Percentiles rank a stretch among this genome's conserved stretches.
Evolutionary conservation across 2,113 vertebrate genomes (phyloP).

Genomic region (Forbesichthys papilliferus): DNA sequence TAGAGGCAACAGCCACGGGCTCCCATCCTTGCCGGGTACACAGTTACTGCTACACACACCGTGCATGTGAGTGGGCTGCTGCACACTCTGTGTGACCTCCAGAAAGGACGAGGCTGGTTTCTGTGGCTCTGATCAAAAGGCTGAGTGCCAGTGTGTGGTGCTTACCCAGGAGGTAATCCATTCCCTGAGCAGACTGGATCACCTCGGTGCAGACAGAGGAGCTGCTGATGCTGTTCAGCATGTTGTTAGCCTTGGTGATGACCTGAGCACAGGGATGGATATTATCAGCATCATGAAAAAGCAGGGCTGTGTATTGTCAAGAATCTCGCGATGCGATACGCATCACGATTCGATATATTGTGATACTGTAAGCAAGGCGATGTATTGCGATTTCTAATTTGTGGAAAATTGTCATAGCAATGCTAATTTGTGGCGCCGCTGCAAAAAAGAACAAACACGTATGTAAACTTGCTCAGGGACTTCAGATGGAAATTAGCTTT

Average conservation of each 20-base stretch:
- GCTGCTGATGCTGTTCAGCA: conserved; percentile 96
- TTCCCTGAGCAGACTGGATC: conserved; percentile 96
- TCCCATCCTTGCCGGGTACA: conserved; percentile 24
- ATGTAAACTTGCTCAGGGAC: no score
- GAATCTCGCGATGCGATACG: no score
- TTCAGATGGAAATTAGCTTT: no score
- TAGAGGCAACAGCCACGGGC: conserved; percentile 31
- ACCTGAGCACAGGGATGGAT: conserved; percentile 75
- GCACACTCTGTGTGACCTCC: conserved; percentile 26
- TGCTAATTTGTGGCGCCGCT: no score
- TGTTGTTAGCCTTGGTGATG: conserved; percentile 96
- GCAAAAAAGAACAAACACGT: no score
- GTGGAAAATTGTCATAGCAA: no score
- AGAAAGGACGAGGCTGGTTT: conserved; percentile 18
- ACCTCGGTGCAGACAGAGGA: conserved; percentile 97
- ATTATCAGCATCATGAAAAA: not conserved
- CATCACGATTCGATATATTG: no score
- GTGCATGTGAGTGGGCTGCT: not conserved
- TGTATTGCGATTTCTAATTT: no score
- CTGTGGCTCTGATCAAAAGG: not conserved
- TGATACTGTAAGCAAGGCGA: no score
- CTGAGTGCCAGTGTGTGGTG: not conserved
- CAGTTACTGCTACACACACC: conserved; percentile 24
- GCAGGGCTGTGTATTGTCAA: no score
- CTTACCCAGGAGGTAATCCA: conserved; percentile 98